Percentiles rank a stretch among this genome's conserved stretches.
phyloP scores from a whole-genome alignment of 2,888 invertebrate genomes.

The Patella depressa region DNA sequence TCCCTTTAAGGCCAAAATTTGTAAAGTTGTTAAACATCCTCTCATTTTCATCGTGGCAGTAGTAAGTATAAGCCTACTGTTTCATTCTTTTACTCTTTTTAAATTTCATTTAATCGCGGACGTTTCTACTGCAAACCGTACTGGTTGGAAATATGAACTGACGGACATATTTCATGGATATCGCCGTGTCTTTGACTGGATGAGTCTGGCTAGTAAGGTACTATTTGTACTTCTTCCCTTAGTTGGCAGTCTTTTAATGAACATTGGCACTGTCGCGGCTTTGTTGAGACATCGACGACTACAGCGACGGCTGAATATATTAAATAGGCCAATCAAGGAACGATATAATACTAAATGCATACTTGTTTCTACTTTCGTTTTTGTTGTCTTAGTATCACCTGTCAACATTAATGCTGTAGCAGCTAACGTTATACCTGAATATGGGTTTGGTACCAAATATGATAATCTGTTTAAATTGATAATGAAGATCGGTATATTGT shows the following conservation, averaged over 20 bases:
- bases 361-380: conserved; percentile 14
- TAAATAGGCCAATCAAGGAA: neutral
- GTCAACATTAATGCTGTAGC: conserved; percentile 5
- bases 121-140: neutral
- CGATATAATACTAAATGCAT: conserved; percentile 6
- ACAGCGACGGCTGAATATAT: neutral
- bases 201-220: neutral
- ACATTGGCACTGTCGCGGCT: neutral
- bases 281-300: neutral
- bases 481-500: neutral
- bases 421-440: neutral
- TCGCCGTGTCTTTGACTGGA: neutral
- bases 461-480: conserved; percentile 7
- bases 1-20: no score
- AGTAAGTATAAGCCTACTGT: neutral
- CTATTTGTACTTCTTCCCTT: conserved; percentile 10
- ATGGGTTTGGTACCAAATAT: neutral
- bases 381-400: neutral
- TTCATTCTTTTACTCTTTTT: neutral
- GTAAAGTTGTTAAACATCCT: neutral
- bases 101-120: neutral
- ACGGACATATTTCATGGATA: neutral
- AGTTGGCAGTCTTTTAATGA: neutral
- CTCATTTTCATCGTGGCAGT: neutral
- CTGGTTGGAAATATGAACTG: neutral